Percentiles rank a stretch among this genome's conserved stretches.
phyloP scores from a whole-genome alignment of 2,888 invertebrate species.

The Drosophila pegasa region DNA sequence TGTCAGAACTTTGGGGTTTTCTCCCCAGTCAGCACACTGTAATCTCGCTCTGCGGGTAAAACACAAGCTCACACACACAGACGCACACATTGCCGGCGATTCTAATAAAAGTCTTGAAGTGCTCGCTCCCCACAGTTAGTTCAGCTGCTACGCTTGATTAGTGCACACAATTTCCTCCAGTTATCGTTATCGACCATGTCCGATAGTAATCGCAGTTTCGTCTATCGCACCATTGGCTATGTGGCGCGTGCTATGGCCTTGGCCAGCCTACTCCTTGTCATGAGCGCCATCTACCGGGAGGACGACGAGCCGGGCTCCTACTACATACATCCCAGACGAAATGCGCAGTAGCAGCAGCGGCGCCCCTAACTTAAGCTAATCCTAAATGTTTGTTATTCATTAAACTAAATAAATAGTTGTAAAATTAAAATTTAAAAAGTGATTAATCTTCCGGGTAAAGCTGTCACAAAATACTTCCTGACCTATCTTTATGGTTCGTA shows the following conservation, averaged over 20 bases:
- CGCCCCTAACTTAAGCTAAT: background rate
- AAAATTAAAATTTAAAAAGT: background rate
- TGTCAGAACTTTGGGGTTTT: slow-evolving; percentile 35
- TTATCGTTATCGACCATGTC: slow-evolving; percentile 31
- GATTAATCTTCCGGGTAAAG: background rate
- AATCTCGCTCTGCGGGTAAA: slow-evolving; percentile 34
- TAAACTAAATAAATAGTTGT: slow-evolving; percentile 14
- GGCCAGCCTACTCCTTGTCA: slow-evolving; percentile 49
- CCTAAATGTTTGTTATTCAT: slow-evolving; percentile 3
- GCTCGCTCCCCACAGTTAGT: slow-evolving; percentile 26
- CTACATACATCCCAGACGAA: slow-evolving; percentile 60
- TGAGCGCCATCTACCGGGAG: slow-evolving; percentile 57
- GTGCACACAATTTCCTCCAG: slow-evolving; percentile 19
- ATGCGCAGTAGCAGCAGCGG: slow-evolving; percentile 40
- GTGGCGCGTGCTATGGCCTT: slow-evolving; percentile 32
- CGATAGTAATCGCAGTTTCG: slow-evolving; percentile 16
- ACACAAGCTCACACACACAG: slow-evolving; percentile 18
- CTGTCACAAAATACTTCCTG: background rate
- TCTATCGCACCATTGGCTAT: slow-evolving; percentile 17
- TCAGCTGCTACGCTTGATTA: slow-evolving; percentile 19
- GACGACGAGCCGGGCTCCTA: slow-evolving; percentile 55
- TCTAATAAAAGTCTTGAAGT: slow-evolving; percentile 41
- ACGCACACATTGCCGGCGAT: background rate
- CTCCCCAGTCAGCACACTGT: slow-evolving; percentile 22
- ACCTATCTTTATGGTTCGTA: background rate